Evolutionary conservation across 2,888 invertebrate genomes (phyloP), one percentile per base, ranked within the genome.

Genomic region (Thera obeliscata): DNA sequence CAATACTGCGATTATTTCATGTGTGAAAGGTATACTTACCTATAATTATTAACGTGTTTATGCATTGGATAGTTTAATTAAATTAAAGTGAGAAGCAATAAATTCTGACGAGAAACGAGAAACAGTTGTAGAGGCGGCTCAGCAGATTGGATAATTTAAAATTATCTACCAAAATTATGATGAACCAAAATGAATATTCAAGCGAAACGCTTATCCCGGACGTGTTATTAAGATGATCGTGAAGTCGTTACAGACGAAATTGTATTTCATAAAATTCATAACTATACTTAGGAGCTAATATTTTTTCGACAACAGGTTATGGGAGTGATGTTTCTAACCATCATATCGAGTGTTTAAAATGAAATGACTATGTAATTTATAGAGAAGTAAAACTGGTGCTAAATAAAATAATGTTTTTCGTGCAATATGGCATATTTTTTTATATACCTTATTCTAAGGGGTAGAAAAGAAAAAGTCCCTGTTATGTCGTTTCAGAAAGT

Each of bases 211-310:
- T 93, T 91, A 90, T 83, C 87, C 78, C 82, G 79, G 82, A 80
- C 86, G 84, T 91, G 88, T 90, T 92, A 93, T 93, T 93, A 93
- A 90, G 88, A 87, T 83, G 90, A 87, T 92, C 91, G 92, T 89
- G 90, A 88, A 87, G 88, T 91, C 89, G 93, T 93, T 93, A 92
- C 86, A 75, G 77, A 83, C 86, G 81, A 91, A 91, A 93, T 92
- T 92, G 88, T 93, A 91, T 93, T 93, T 92, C 86, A 92, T 92
- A 91, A 91, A 89, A 88, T 78, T 90, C 87, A 91, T 91, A 86
- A 93, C 90, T 88, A 91, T 91, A 92, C 87, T 92, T 93, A 91
- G 84, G 86, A 91, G 85, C 87, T 91, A 91, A 92, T 92, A 93
- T 89, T 85, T 83, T 89, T 90, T 90, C 85, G 86, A 90, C 86